A percentile compares a stretch with the other conserved stretches of the same genome.
Conservation (phyloP, 2,888 invertebrate genomes). For the Drosophila buzzatii region DNA sequence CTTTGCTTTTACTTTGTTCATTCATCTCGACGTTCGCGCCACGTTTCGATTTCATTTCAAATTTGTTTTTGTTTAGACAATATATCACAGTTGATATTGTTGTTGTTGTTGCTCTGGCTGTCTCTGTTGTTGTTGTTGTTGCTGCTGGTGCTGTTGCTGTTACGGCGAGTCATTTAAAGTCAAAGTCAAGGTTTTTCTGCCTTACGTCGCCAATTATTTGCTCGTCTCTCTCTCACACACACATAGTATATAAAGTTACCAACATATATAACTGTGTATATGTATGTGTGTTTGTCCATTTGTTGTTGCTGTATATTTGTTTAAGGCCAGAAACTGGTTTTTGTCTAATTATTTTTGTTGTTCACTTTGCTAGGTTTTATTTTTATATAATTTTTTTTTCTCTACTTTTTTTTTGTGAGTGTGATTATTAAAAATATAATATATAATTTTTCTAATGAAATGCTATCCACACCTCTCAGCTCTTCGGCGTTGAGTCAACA, state of each 20-base stretch:
- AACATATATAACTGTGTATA: conserved; percentile 8
- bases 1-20: conserved; percentile 57
- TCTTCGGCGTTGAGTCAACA: conserved; percentile 36
- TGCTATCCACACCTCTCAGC: conserved; percentile 36
- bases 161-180: conserved; percentile 84
- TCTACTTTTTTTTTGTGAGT: conserved; percentile 15
- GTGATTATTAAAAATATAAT: conserved; percentile 54
- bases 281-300: conserved; percentile 55
- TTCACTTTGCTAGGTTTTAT: conserved; percentile 49
- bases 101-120: conserved; percentile 37
- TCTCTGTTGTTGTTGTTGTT: conserved; percentile 29
- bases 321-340: conserved; percentile 71
- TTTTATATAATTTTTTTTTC: conserved; percentile 30
- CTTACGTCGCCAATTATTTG: conserved; percentile 79
- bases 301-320: conserved; percentile 61
- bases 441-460: conserved; percentile 63
- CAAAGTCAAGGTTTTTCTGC: conserved; percentile 85
- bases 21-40: conserved; percentile 59
- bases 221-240: conserved; percentile 30
- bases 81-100: conserved; percentile 59
- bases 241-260: conserved; percentile 22
- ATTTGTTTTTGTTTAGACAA: conserved; percentile 71
- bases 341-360: conserved; percentile 73
- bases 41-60: conserved; percentile 72
- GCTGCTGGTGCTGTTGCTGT: conserved; percentile 44